Evolutionary conservation across 2,888 invertebrate species (phyloP).

Genomic region (Rotaria macrura): DNA sequence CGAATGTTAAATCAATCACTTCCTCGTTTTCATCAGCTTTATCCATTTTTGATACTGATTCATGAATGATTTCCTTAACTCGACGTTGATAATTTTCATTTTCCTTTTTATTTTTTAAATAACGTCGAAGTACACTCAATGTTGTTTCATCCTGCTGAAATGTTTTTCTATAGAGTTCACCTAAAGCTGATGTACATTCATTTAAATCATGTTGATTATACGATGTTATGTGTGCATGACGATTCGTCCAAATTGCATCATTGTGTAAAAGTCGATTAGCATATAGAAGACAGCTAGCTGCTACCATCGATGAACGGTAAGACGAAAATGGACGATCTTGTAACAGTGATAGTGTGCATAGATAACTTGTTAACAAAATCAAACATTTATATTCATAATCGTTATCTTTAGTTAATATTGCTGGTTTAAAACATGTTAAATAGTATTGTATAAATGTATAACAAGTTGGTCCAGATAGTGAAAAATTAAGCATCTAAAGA

Average conservation of each 20-base stretch:
- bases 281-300: background rate
- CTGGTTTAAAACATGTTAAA: background rate
- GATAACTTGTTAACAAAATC: background rate
- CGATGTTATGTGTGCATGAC: background rate
- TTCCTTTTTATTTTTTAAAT: background rate
- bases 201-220: background rate
- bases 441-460: background rate
- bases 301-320: background rate
- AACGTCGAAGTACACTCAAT: background rate
- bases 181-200: background rate
- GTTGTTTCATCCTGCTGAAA: background rate
- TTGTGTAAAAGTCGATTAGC: background rate
- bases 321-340: conserved; percentile 4
- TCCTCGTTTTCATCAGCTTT: background rate
- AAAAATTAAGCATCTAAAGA: background rate
- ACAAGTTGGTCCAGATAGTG: background rate
- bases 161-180: background rate
- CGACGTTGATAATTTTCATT: background rate
- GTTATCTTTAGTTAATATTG: background rate
- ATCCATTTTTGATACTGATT: background rate
- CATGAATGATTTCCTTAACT: background rate
- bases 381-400: background rate
- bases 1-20: background rate
- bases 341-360: background rate
- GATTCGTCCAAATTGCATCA: background rate